Evolutionary conservation across 2,797 vertebrate species (phyloP).

Genomic region (Micromesistius poutassou): DNA sequence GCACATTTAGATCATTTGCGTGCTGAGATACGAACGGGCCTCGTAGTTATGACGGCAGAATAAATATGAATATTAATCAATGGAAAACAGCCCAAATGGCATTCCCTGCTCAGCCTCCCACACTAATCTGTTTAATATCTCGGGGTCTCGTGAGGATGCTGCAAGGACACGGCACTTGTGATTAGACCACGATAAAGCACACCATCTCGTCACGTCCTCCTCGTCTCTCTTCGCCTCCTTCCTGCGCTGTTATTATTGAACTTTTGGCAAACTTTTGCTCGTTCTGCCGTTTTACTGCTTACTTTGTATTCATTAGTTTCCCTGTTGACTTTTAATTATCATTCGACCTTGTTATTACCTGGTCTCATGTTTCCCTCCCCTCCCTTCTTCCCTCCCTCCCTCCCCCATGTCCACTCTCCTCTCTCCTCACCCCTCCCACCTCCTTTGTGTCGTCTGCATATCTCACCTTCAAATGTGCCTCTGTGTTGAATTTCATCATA

Average conservation of each 20-base stretch:
- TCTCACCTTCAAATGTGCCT: too few species aligned
- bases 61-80: not conserved
- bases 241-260: not conserved
- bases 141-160: not conserved
- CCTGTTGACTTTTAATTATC: conserved; percentile 2
- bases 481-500: too few species aligned
- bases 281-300: not conserved
- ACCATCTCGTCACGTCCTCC: not conserved
- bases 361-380: not conserved
- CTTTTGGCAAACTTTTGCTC: not conserved
- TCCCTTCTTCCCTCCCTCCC: too few species aligned
- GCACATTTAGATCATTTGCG: not conserved
- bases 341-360: not conserved
- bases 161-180: not conserved
- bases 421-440: not conserved
- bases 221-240: not conserved
- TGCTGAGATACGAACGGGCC: too few species aligned
- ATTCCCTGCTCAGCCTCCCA: not conserved
- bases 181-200: too few species aligned
- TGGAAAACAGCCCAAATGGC: not conserved
- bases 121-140: not conserved
- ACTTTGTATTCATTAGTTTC: conserved; percentile 1
- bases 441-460: not conserved
- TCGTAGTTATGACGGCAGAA: not conserved
- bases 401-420: not conserved